Evolutionary conservation across 2,797 vertebrate genomes (phyloP).

Genomic region (Parambassis ranga): DNA sequence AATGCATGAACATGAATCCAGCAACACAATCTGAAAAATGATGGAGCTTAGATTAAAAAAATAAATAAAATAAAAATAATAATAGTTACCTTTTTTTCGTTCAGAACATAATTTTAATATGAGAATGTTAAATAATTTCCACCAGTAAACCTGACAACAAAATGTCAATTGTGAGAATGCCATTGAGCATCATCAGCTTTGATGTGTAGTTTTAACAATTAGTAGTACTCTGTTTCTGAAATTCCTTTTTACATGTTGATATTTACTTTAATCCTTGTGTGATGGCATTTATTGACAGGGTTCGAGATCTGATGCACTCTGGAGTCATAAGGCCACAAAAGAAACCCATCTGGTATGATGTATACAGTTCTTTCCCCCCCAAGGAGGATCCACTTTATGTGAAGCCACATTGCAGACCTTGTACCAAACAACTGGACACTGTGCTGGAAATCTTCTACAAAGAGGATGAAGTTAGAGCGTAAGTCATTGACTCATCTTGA

Average conservation of each 20-base stretch:
- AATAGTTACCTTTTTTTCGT: no score
- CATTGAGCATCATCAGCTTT: no score
- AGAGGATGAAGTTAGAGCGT: conserved; percentile 90
- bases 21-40: no score
- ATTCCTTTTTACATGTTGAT: neutral
- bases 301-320: conserved; percentile 84
- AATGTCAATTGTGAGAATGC: no score
- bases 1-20: no score
- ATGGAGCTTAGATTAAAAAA: no score
- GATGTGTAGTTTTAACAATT: neutral
- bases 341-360: conserved; percentile 90
- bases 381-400: conserved; percentile 80
- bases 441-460: conserved; percentile 84
- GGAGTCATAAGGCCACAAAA: conserved; percentile 77
- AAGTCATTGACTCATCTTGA: conserved; percentile 68
- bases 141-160: no score
- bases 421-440: conserved; percentile 32
- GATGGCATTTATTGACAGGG: conserved; percentile 64
- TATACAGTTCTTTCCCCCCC: conserved; percentile 89
- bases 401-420: conserved; percentile 30
- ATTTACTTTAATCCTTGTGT: neutral
- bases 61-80: no score
- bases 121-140: no score
- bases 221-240: neutral
- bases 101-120: no score